A percentile compares a stretch with the other conserved stretches of the same genome.
Evolutionary conservation across 2,888 invertebrate species (phyloP).

Genomic region (Tinea trinotella): DNA sequence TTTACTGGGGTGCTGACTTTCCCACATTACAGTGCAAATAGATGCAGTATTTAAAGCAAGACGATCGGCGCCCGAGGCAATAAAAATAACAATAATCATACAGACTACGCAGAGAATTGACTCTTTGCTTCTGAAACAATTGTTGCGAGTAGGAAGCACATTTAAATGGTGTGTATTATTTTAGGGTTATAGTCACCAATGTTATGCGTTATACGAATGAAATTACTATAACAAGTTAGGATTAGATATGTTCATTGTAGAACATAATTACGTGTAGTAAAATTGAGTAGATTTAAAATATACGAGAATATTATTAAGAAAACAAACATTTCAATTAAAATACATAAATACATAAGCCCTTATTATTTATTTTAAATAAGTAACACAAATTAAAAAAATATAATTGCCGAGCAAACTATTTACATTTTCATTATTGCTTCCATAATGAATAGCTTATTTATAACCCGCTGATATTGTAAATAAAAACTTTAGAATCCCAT

Average conservation of each 20-base stretch:
- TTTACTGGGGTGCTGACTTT: conserved; percentile 37
- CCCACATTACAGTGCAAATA: conserved; percentile 58
- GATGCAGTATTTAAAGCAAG: conserved; percentile 41
- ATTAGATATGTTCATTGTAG: too few species aligned
- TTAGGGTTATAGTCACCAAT: not conserved
- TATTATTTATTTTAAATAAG: too few species aligned
- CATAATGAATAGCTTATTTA: conserved; percentile 11
- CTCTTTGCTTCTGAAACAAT: not conserved
- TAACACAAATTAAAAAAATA: too few species aligned
- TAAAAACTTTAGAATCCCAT: conserved; percentile 1
- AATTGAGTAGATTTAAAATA: too few species aligned
- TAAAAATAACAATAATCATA: not conserved
- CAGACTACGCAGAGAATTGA: not conserved
- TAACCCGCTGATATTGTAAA: not conserved
- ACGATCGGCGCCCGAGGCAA: conserved; percentile 1
- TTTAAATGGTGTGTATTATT: not conserved
- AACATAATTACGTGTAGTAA: too few species aligned
- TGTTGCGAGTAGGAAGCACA: not conserved
- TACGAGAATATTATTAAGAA: too few species aligned
- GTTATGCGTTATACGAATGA: not conserved
- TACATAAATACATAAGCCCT: too few species aligned
- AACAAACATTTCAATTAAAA: too few species aligned
- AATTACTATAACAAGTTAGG: too few species aligned
- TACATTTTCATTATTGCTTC: conserved; percentile 14
- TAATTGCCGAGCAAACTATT: conserved; percentile 6